Percentiles rank a stretch among this genome's conserved stretches.
Evolutionary conservation across 2,113 vertebrate genomes (phyloP).

Genomic region (Rousettus leschenaultii): DNA sequence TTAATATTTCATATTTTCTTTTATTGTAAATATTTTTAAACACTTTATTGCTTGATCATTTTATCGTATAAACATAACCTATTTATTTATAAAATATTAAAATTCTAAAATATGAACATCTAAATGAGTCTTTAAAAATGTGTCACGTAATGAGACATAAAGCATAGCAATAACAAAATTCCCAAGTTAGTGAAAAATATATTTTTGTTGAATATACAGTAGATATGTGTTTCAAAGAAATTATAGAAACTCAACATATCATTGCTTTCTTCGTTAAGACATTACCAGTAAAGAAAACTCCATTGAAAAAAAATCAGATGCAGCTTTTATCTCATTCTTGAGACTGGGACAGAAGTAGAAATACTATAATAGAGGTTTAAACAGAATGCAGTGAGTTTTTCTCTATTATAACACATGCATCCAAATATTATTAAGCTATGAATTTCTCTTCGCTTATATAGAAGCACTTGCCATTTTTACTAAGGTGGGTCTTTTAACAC

Average conservation of each 20-base stretch:
- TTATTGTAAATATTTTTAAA: conserved; percentile 27
- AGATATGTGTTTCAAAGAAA: not conserved
- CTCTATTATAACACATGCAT: not conserved
- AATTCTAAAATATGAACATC: not conserved
- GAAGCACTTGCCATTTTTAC: not conserved
- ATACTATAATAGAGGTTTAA: not conserved
- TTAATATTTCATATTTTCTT: not conserved
- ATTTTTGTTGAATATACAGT: not conserved
- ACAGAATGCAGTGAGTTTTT: not conserved
- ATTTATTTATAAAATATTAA: conserved; percentile 11
- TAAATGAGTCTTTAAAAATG: not conserved
- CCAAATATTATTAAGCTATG: not conserved
- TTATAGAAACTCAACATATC: not conserved
- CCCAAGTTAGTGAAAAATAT: not conserved
- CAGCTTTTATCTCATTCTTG: not conserved
- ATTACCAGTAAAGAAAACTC: not conserved
- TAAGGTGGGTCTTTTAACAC: not conserved
- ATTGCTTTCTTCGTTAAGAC: conserved; percentile 10
- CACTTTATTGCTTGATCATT: not conserved
- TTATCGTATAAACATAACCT: not conserved
- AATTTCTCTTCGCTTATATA: not conserved
- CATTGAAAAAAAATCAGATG: not conserved
- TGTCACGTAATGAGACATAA: not conserved
- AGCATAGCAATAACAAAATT: not conserved
- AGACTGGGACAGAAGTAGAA: not conserved